Evolutionary conservation across 1,140 invertebrate genomes (phyloP), one percentile per base, ranked within the genome.

Genomic region (Calliopsis andreniformis): DNA sequence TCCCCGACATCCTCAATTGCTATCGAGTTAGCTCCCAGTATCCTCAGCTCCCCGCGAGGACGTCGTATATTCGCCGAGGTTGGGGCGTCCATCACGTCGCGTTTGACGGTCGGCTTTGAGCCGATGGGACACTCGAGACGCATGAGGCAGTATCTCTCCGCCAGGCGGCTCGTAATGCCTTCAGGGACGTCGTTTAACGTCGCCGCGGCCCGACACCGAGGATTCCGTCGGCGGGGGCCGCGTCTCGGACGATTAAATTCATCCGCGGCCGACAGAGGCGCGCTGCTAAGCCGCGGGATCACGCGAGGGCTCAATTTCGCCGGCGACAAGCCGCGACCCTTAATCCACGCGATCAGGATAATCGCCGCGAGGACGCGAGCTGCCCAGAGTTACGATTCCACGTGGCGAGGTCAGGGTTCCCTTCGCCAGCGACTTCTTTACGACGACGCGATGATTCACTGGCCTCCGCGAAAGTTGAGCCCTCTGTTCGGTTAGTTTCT

Each of bases 161-260:
- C 42, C 58, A 78, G 20, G 56, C 66, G 18, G 67, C 25, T 84
- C 77, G 82, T 86, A 80, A 86, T 76, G 83, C 82, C 84, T 84
- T 80, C 80, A 71, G 78, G 78, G 79, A 84, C 83, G 76, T 71
- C 85, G 75, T 84, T 81, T 84, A 82, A 85, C 82, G 67, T 76
- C 66, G 51, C 35, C 79, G 73, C 68, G 67, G 70, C 61, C 73
- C 73, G 83, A 82, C 82, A 82, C 56, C 67, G 71, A 75, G 76
- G 81, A 78, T 76, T 84, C 79, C 76, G 51, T 70, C 62, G 81
- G 70, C 78, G 51, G 59, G 69, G 56, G 56, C 68, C 56, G 64
- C 79, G 66, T 79, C 78, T 85, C 83, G 71, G 76, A 78, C 82
- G 82, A 85, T 85, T 85, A 84, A 84, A 85, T 85, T 84, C 79